phyloP scores from a whole-genome alignment of 2,797 vertebrate genomes.

The Rhynchonycteris naso region DNA sequence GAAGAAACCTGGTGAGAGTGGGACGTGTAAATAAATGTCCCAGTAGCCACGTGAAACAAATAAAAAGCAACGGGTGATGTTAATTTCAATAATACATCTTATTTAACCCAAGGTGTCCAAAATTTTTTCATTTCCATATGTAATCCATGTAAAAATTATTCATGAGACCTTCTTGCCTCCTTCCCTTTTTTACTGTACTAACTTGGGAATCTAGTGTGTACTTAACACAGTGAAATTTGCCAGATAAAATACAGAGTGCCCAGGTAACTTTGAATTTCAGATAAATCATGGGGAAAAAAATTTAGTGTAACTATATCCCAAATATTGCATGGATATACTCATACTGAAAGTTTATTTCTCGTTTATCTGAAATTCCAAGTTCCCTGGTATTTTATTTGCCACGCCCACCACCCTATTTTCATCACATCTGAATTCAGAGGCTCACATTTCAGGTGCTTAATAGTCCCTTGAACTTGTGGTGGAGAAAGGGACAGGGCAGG shows the following conservation, averaged over 20 bases:
- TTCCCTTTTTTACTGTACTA: neutral
- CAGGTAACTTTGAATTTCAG: neutral
- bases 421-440: neutral
- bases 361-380: neutral
- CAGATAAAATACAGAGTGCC: neutral
- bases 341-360: neutral
- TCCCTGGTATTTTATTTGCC: neutral
- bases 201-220: neutral
- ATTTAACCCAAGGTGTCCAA: neutral
- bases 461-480: rapidly evolving
- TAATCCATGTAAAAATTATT: neutral
- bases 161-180: neutral
- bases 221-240: neutral
- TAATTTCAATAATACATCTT: neutral
- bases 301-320: neutral
- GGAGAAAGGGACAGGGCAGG: neutral
- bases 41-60: neutral
- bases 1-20: rapidly evolving
- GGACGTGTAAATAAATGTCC: neutral
- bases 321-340: neutral
- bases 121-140: neutral
- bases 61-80: neutral
- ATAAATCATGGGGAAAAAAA: neutral
- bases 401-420: rapidly evolving
- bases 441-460: rapidly evolving